Evolutionary conservation across 1,140 invertebrate species (phyloP).

Genomic region (Drosophila bipectinata): DNA sequence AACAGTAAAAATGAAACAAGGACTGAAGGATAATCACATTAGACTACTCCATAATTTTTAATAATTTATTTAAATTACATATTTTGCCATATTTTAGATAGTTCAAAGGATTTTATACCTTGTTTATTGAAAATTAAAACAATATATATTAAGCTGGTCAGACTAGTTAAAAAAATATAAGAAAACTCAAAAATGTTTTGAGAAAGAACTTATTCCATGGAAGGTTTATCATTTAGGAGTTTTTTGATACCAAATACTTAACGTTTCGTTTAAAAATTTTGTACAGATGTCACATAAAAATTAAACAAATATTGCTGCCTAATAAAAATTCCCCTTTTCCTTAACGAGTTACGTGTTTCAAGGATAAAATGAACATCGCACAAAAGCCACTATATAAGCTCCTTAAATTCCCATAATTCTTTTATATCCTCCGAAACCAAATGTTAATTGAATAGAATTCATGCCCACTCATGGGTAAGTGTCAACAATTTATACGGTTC

Average conservation of each 20-base stretch:
- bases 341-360: not conserved
- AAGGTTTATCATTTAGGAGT: too few species aligned
- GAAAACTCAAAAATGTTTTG: too few species aligned
- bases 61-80: not conserved
- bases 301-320: not conserved
- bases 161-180: too few species aligned
- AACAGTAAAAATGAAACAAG: conserved; percentile 5
- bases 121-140: too few species aligned
- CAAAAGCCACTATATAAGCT: not conserved
- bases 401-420: not conserved
- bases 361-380: not conserved
- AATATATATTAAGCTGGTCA: too few species aligned
- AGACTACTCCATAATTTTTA: too few species aligned
- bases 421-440: conserved; percentile 3
- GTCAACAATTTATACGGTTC: conserved; percentile 23
- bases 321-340: not conserved
- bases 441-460: conserved; percentile 1
- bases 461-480: conserved; percentile 6
- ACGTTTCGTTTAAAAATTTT: not conserved
- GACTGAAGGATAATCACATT: too few species aligned
- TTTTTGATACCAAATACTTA: too few species aligned
- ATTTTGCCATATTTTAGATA: too few species aligned
- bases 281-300: not conserved
- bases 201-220: too few species aligned
- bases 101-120: too few species aligned